These are phyloP conservation scores for Epinotia demarniana DNA, from an alignment of 2,888 invertebrate genomes.

Conservation along the genomic window DNA sequence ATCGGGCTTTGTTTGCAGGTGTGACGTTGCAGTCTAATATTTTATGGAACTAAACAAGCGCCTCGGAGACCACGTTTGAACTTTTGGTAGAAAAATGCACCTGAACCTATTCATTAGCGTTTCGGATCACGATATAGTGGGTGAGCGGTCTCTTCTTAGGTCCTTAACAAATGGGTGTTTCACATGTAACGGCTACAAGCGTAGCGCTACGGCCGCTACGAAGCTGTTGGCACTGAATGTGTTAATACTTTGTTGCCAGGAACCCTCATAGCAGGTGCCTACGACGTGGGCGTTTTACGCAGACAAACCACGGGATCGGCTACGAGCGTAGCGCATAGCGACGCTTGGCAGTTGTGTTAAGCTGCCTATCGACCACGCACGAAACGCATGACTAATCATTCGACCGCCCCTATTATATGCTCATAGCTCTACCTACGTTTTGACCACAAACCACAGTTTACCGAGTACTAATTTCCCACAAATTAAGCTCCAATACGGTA, in stretches of 20 bases:
- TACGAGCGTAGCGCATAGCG: too few relatives aligned
- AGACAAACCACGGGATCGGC: too few relatives aligned
- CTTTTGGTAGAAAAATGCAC: background rate
- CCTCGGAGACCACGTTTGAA: background rate
- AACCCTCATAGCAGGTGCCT: too few relatives aligned
- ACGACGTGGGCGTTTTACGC: too few relatives aligned
- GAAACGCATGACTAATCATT: background rate
- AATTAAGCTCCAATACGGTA: slow-evolving; percentile 10
- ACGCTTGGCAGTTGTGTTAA: background rate
- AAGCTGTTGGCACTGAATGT: too few relatives aligned
- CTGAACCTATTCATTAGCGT: background rate
- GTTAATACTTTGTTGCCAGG: too few relatives aligned
- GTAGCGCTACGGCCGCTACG: too few relatives aligned
- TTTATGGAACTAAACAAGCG: background rate
- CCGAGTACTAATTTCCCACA: slow-evolving; percentile 28
- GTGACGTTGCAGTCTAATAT: background rate
- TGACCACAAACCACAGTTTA: slow-evolving; percentile 33
- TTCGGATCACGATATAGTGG: background rate
- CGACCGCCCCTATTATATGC: background rate
- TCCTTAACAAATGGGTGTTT: too few relatives aligned
- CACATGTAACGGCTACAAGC: too few relatives aligned
- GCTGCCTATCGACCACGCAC: slow-evolving; percentile 13
- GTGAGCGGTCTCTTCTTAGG: too few relatives aligned
- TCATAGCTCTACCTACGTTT: slow-evolving; percentile 9
- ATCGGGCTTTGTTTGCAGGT: background rate